Conservation (phyloP, 2,888 invertebrate genomes). For the Trichopoda pennipes region DNA sequence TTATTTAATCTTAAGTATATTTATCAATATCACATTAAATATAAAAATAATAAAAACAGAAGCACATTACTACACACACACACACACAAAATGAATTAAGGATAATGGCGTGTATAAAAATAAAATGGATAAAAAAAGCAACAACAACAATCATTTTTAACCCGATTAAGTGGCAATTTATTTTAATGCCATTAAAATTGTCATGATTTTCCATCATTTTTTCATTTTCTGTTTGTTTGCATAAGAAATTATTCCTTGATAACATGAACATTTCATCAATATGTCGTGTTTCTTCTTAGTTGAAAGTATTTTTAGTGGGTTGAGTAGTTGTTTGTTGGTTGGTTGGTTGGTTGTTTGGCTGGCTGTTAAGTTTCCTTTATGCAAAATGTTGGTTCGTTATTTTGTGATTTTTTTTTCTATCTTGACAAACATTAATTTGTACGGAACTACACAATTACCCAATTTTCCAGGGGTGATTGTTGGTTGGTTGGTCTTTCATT, state of each 20-base stretch:
- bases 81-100: neutral
- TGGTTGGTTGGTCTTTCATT: conserved; percentile 15
- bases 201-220: conserved; percentile 66
- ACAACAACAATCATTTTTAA: conserved; percentile 48
- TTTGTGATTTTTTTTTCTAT: conserved; percentile 48
- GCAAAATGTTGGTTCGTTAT: conserved; percentile 7
- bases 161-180: conserved; percentile 68
- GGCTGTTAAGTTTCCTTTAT: conserved; percentile 9
- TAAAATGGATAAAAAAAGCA: conserved; percentile 10
- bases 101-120: conserved; percentile 39
- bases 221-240: neutral
- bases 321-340: conserved; percentile 30
- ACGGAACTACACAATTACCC: conserved; percentile 68
- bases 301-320: too few relatives aligned
- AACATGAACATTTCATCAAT: conserved; percentile 65
- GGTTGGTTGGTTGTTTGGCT: conserved; percentile 40
- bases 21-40: conserved; percentile 61
- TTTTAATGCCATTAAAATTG: conserved; percentile 68
- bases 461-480: conserved; percentile 55
- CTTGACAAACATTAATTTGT: conserved; percentile 67
- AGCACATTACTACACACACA: neutral
- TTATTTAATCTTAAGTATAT: conserved; percentile 58
- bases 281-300: conserved; percentile 54
- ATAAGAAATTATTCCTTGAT: conserved; percentile 46
- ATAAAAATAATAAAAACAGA: conserved; percentile 16